Evolutionary conservation across 2,797 vertebrate species (phyloP), one percentile per base, ranked within the genome.

Genomic region (Pipistrellus nathusii): DNA sequence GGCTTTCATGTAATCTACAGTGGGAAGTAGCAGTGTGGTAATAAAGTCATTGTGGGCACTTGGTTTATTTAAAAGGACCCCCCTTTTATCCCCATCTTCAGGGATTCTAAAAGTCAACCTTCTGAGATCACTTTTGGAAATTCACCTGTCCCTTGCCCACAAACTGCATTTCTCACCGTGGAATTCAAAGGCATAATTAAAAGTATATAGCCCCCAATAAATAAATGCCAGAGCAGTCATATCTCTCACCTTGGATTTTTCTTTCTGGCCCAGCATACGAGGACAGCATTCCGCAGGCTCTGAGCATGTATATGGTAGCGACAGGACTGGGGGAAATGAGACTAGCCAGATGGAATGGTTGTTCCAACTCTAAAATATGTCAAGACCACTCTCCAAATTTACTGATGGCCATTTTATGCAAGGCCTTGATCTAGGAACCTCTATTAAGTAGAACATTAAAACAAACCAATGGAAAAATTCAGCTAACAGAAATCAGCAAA

Each of bases 11-110:
- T 98, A 98, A 98, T 98, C 97, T 98, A 97, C 94, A 93, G 95
- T 97, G 97, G 97, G 97, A 97, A 98, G 98, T 91, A 98, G 94
- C 94, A 96, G 90, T 85, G 95, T 1, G 55, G 96, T 96, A 97
- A 98, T 98, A 98, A 98, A 98, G 97, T 96, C 97, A 98, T 98
- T 97, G 97, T 97, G 97, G 97, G 97, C 91, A 97, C 94, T 98
- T 98, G 97, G 94, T 97, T 95, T 97, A 96, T 98, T 98, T 98
- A 98, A 98, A 98, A 98, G 96, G 90, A 90, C 92, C 80, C 44
- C 82, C 85, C 44, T 98, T 98, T 97, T 92, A 96, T 95, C 62
- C 82, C 53, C 78, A 81, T 95, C 96, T 97, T 96, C 51, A 15
- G 97, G 95, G 97, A 98, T 95, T 97, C 96, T 96, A 80, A 96